A percentile compares a stretch with the other conserved stretches of the same genome.
Evolutionary conservation across 2,797 vertebrate species (phyloP).

Genomic region (Champsocephalus gunnari): DNA sequence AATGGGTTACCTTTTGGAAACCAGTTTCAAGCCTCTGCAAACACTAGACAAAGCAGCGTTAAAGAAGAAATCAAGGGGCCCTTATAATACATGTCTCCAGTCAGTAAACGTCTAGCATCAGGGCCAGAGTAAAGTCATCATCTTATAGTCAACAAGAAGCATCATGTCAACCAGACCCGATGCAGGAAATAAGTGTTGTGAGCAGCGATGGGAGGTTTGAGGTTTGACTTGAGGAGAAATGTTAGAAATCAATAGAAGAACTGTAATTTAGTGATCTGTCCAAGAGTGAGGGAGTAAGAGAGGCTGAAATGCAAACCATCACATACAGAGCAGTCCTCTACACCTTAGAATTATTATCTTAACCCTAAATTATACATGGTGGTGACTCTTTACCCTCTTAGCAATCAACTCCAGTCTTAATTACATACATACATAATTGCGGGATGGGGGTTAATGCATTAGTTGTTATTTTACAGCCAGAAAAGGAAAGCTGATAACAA

Average conservation of each 20-base stretch:
- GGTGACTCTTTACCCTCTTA: slow-evolving; percentile 4
- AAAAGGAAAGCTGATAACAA: not conserved
- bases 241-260: slow-evolving; percentile 23
- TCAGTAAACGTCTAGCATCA: not conserved
- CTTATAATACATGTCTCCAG: not conserved
- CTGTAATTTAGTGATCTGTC: slow-evolving; percentile 24
- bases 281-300: slow-evolving; percentile 18
- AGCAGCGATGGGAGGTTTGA: slow-evolving; percentile 7
- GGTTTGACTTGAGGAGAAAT: slow-evolving; percentile 24
- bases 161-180: not conserved
- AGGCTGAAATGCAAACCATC: not conserved
- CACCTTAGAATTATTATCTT: not conserved
- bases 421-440: not conserved
- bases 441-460: not conserved
- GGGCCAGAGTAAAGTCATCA: not conserved
- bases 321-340: not conserved
- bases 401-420: slow-evolving; percentile 1
- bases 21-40: not conserved
- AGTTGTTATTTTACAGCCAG: not conserved
- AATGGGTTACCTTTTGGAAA: slow-evolving; percentile 1
- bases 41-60: not conserved
- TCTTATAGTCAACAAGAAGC: not conserved
- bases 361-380: not conserved
- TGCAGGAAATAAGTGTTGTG: not conserved
- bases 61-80: not conserved